Evolutionary conservation across 2,888 invertebrate species (phyloP).

Genomic region (Venusia cambrica): DNA sequence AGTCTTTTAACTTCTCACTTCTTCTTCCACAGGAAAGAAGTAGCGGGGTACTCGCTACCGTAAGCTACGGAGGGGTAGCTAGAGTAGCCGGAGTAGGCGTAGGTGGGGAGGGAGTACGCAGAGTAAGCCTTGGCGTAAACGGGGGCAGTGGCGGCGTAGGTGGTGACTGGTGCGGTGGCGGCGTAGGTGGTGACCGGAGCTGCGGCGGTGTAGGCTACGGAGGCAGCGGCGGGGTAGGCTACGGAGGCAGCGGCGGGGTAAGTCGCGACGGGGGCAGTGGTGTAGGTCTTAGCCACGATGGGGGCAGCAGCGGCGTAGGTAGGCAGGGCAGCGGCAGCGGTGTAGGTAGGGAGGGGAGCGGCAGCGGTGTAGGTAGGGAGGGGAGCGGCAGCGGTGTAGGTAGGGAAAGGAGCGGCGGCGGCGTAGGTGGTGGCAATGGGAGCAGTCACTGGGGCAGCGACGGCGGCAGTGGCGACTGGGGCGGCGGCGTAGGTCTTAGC

Average conservation of each 20-base stretch:
- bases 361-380: constrained; percentile 16
- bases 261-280: constrained; percentile 8
- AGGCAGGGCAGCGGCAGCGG: too few species aligned
- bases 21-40: constrained; percentile 23
- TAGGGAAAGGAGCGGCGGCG: too few species aligned
- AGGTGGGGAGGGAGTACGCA: constrained; percentile 23
- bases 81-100: constrained; percentile 34
- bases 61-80: constrained; percentile 21
- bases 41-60: constrained; percentile 18
- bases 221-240: constrained; percentile 38
- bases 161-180: constrained; percentile 46
- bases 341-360: constrained; percentile 9
- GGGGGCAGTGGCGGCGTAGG: constrained; percentile 40
- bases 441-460: constrained; percentile 1
- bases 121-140: constrained; percentile 29
- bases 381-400: too few species aligned
- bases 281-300: constrained; percentile 1
- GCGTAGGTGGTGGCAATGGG: constrained; percentile 6
- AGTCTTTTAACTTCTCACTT: constrained; percentile 19
- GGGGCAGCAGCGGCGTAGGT: constrained; percentile 5
- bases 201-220: constrained; percentile 45
- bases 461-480: constrained; percentile 11
- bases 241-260: constrained; percentile 31
- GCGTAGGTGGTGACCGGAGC: constrained; percentile 52
- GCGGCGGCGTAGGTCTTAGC: constrained; percentile 13